These are phyloP conservation scores for Philhelius pedissequus DNA, from an alignment of 2,888 invertebrate species.

Conservation along the genomic window DNA sequence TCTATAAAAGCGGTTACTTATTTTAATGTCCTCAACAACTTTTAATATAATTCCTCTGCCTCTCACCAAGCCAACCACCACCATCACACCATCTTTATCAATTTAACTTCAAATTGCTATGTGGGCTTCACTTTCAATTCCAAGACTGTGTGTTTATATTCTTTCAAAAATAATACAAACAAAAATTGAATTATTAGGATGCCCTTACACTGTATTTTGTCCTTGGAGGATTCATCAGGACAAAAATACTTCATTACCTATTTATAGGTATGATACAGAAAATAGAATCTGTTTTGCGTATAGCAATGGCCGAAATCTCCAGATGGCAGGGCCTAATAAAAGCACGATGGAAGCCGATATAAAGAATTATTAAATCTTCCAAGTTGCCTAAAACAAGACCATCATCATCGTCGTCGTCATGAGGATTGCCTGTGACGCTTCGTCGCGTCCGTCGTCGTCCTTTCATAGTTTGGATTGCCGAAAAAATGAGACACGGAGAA, in stretches of 20 bases:
- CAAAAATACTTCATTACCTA: conserved; percentile 36
- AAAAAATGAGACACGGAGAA: not conserved
- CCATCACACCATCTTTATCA: not conserved
- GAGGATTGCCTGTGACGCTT: not conserved
- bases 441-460: not conserved
- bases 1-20: conserved; percentile 24
- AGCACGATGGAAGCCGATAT: conserved; percentile 26
- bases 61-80: not conserved
- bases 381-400: conserved; percentile 18
- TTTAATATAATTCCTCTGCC: not conserved
- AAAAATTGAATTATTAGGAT: conserved; percentile 53
- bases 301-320: not conserved
- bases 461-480: not conserved
- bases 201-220: conserved; percentile 27
- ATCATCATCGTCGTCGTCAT: conserved; percentile 22
- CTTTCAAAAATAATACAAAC: conserved; percentile 39
- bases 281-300: not conserved
- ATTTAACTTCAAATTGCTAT: conserved; percentile 19
- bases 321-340: conserved; percentile 24
- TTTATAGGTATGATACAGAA: not conserved
- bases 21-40: conserved; percentile 48
- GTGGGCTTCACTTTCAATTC: not conserved
- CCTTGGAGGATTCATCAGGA: conserved; percentile 9
- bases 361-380: conserved; percentile 60
- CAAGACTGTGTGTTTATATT: not conserved